Evolutionary conservation across 2,888 invertebrate species (phyloP), one percentile per base, ranked within the genome.

Genomic region (Therioaphis trifolii): DNA sequence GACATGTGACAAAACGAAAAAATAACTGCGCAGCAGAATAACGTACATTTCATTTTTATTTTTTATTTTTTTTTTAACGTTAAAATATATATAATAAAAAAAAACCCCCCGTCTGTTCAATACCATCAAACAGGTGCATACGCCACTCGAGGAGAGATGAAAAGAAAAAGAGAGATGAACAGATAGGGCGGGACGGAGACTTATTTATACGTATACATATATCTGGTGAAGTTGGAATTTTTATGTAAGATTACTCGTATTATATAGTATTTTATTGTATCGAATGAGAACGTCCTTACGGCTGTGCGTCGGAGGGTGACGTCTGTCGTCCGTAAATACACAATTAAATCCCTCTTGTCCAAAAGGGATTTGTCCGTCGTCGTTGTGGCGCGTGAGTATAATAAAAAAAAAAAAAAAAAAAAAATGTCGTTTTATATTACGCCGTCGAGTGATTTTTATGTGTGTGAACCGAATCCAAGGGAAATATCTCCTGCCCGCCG

Each of bases 321-420:
- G 74, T 49, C 29, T 68, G 77, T 52, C 66, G 77, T 66, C 63
- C 77, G 66, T 77, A 77, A 77, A 77, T 77, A 77, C 49, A 77
- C 74, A 66, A 66, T 77, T 49, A 52, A 77, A 77, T 77, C 77
- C 77, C 77, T 52, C 24, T 21, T 14, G 24, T 12, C n/a, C 11
- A 35, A 24, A 74, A 74, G 74, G 74, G 74, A 74, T 55, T 58
- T 24, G 24, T 58, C 35, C 35, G 24, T 35, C 35, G 35, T 35
- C 35, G 3, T 35, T 35, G 7, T 7, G 35, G 35, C 35, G 7
- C 4, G 35, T 5, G 35, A 5, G 7, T 35, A 35, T 35, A 5
- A 35, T 35, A 5, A 35, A 35, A 35, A 35, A 35, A 35, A 35
- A 35, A 35, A 35, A 35, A 5, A 35, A 35, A 46, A 55, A 72